Conservation (phyloP, 2,113 vertebrate genomes). For the Herpailurus yagouaroundi region DNA sequence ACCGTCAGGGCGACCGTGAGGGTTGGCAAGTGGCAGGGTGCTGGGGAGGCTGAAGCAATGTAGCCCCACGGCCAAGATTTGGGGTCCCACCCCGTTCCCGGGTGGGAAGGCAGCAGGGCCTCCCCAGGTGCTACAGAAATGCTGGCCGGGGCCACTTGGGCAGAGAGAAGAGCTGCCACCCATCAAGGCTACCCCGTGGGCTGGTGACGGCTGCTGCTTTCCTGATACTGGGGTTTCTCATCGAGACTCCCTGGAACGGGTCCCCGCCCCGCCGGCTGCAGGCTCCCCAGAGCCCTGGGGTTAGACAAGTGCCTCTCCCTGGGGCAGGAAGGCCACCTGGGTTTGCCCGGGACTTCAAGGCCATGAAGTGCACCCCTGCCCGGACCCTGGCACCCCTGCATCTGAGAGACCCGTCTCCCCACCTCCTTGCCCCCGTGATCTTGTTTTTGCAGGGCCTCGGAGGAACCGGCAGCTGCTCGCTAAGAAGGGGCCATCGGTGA, state of each 20-base stretch:
- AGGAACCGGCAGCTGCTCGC: too few species aligned
- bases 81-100: not conserved
- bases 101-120: not conserved
- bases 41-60: rapidly evolving
- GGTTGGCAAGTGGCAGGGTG: not conserved
- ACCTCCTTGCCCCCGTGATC: not conserved
- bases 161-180: not conserved
- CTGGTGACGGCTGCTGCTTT: not conserved
- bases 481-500: not conserved
- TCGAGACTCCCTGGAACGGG: too few species aligned
- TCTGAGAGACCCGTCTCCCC: not conserved
- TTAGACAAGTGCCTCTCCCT: not conserved
- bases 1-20: not conserved
- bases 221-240: not conserved
- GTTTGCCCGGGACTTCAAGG: not conserved
- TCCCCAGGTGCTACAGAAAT: rapidly evolving
- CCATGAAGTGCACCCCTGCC: not conserved
- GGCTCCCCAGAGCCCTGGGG: not conserved
- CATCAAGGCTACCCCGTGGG: rapidly evolving
- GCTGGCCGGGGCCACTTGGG: not conserved
- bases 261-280: not conserved
- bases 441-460: not conserved
- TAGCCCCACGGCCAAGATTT: not conserved
- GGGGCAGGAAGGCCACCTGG: not conserved
- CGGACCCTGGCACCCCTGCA: too few species aligned